Evolutionary conservation across 2,888 invertebrate genomes (phyloP).

Genomic region (Ephialtes manifestator): DNA sequence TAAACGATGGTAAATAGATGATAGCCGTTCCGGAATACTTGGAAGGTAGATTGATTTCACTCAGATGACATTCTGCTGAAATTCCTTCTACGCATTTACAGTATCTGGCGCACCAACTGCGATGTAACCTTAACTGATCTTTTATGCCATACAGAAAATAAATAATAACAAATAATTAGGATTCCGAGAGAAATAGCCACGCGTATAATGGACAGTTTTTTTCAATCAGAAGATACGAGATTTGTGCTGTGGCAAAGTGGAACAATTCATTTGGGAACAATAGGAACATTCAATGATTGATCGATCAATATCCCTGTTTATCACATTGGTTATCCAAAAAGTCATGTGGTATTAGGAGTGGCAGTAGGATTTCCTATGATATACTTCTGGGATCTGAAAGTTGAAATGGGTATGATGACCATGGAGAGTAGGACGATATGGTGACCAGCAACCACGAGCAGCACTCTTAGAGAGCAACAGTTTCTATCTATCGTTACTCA

Average conservation of each 20-base stretch:
- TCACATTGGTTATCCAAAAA: background rate
- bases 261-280: background rate
- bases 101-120: background rate
- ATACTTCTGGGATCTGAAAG: slow-evolving; percentile 3
- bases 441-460: slow-evolving; percentile 22
- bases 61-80: slow-evolving; percentile 29
- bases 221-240: background rate
- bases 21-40: slow-evolving; percentile 38
- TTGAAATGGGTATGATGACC: slow-evolving; percentile 24
- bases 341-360: background rate
- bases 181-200: background rate
- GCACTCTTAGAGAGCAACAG: slow-evolving; percentile 74
- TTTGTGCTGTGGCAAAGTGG: background rate
- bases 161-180: background rate
- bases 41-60: slow-evolving; percentile 48
- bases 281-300: background rate
- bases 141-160: background rate
- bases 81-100: slow-evolving; percentile 3
- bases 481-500: slow-evolving; percentile 75
- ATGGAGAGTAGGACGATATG: slow-evolving; percentile 7
- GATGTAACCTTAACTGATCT: background rate
- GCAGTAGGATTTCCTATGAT: background rate
- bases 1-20: slow-evolving; percentile 65
- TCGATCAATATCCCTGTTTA: too few species aligned
- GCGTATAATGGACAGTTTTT: background rate